Conservation (phyloP, 1,140 invertebrate species). For the Dinothrombium tinctorium region DNA sequence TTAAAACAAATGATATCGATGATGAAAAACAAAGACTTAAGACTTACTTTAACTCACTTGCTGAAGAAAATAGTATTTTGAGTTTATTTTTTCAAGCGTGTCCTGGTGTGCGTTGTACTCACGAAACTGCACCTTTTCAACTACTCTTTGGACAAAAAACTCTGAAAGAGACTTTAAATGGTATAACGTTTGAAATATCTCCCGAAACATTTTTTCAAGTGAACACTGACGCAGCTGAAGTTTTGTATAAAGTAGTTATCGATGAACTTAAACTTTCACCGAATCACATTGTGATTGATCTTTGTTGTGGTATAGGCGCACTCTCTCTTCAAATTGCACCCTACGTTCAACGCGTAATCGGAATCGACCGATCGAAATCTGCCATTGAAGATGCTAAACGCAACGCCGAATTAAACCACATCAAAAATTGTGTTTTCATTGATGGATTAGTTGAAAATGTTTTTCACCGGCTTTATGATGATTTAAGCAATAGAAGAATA, state of each 20-base stretch:
- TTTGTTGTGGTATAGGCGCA: conserved; percentile 94
- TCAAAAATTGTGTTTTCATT: conserved; percentile 60
- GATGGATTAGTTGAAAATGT: conserved; percentile 70
- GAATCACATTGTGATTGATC: conserved; percentile 54
- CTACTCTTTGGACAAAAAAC: conserved; percentile 43
- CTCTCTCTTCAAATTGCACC: conserved; percentile 46
- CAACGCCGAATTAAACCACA: conserved; percentile 54
- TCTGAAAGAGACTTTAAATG: conserved; percentile 56
- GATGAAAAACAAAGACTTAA: conserved; percentile 38
- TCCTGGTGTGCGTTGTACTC: conserved; percentile 7
- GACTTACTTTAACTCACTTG: conserved; percentile 32
- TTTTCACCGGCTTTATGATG: conserved; percentile 34
- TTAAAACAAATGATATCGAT: conserved; percentile 33
- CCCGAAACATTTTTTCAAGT: conserved; percentile 75
- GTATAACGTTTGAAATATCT: conserved; percentile 64
- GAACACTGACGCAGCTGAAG: conserved; percentile 60
- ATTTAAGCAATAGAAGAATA: conserved; percentile 22
- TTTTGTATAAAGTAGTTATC: conserved; percentile 57
- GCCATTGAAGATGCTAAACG: conserved; percentile 69
- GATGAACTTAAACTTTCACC: conserved; percentile 32
- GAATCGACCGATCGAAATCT: conserved; percentile 58
- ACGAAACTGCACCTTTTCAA: conserved; percentile 18
- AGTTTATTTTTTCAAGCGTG: conserved; percentile 50
- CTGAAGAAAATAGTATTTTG: conserved; percentile 33
- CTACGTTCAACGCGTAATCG: conserved; percentile 34